phyloP scores from a whole-genome alignment of 1,140 invertebrate genomes.

The Hyles vespertilio region DNA sequence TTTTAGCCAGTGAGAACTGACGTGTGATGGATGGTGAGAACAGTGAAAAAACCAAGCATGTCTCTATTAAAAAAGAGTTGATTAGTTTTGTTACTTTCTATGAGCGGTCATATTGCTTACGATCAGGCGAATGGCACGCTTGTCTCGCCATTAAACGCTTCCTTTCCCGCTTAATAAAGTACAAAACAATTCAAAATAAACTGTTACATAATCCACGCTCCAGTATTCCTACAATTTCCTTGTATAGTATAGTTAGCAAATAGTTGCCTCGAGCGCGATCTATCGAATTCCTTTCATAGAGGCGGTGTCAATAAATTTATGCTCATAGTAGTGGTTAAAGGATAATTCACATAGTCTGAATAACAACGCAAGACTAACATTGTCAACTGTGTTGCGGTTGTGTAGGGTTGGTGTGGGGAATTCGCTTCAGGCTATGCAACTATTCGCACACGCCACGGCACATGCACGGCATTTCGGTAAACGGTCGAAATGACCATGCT shows the following conservation, averaged over 20 bases:
- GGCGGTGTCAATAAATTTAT: constrained; percentile 44
- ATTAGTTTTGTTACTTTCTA: too few relatives aligned
- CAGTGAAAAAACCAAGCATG: too few relatives aligned
- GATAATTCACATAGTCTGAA: constrained; percentile 51
- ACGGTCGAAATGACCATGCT: constrained; percentile 12
- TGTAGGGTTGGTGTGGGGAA: constrained; percentile 19
- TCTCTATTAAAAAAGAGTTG: too few relatives aligned
- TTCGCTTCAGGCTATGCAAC: constrained; percentile 32
- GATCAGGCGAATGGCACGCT: too few relatives aligned
- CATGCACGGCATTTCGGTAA: constrained; percentile 13
- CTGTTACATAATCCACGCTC: too few relatives aligned
- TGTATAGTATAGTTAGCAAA: constrained; percentile 1
- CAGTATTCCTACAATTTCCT: too few relatives aligned
- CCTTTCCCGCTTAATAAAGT: too few relatives aligned
- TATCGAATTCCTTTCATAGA: constrained; percentile 32
- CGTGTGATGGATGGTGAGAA: too few relatives aligned
- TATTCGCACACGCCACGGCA: constrained; percentile 24
- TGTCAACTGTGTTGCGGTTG: constrained; percentile 40
- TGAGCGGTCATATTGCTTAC: too few relatives aligned
- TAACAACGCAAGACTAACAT: constrained; percentile 40
- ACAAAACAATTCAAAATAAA: too few relatives aligned
- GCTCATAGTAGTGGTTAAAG: constrained; percentile 35
- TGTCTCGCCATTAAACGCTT: too few relatives aligned
- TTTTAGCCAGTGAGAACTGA: too few relatives aligned
- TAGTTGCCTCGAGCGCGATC: constrained; percentile 1